Evolutionary conservation across 2,888 invertebrate species (phyloP), one percentile per base, ranked within the genome.

Genomic region (Drosophila leonis): DNA sequence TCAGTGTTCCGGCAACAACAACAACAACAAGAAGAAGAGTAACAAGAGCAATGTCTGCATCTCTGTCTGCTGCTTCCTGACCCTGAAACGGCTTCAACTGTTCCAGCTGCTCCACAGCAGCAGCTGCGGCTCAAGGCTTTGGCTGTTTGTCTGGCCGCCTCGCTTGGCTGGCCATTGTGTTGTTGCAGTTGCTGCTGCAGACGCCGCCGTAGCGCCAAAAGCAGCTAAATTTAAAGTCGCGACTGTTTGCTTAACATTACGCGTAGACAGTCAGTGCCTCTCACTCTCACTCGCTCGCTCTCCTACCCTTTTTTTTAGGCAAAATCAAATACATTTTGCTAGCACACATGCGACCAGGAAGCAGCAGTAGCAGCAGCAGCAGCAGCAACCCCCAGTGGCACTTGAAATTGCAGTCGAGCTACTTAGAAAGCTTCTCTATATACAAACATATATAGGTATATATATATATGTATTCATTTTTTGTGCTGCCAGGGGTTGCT

Each of bases 351-450:
- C 72, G 66, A 61, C 72, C 72, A 76, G 51, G 33, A 18, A 55
- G 52, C 44, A 35, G 42, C 63, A 65, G 44, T 46, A 41, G 48
- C 54, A 62, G 48, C 54, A 62, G 39, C 48, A 42, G 44, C 33
- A 39, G 41, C 48, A 77, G 55, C 77, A 78, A 77, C 77, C 80
- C 69, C 56, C 59, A 62, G 44, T 59, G 70, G 68, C 71, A 80
- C 84, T 81, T 81, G 67, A 78, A 80, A 87, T 68, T 84, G 85
- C 88, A 84, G 80, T 74, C 80, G n/a, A 73, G 88, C 88, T 84
- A 84, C 84, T 84, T 88, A 77, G 74, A 73, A 65, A 65, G 65
- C 59, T 65, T 57, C 51, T 15, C 41, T 6, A 20, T n/a, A 20
- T 31, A 42, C 4, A 39, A 2, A 54, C 5, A 37, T n/a, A 29